Conservation (phyloP, 2,113 vertebrate species). For the Lamprologus tigripictilis region DNA sequence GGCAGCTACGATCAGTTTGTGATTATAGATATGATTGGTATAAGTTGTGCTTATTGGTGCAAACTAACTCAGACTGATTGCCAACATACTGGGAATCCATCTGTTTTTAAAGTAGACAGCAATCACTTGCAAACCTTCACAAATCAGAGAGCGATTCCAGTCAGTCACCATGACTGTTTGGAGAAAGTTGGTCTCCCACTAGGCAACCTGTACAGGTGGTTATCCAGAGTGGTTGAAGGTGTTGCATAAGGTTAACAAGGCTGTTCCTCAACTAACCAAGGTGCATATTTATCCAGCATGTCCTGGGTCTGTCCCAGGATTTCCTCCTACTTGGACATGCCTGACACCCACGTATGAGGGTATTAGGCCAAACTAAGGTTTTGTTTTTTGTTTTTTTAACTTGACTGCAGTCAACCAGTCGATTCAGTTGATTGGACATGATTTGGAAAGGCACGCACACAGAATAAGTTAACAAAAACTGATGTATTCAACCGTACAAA, state of each 20-base stretch:
- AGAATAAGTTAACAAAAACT: neutral
- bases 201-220: neutral
- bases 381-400: neutral
- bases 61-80: neutral
- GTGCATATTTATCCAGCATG: neutral
- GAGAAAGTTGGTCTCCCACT: accelerated
- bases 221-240: neutral
- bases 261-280: neutral
- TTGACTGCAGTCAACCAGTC: neutral
- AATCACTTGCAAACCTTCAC: accelerated
- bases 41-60: neutral
- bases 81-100: accelerated
- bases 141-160: neutral
- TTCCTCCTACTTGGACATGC: neutral
- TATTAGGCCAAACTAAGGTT: neutral
- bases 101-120: neutral
- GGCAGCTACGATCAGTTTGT: neutral
- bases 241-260: neutral
- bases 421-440: neutral
- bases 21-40: neutral
- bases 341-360: neutral
- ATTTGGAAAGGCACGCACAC: neutral
- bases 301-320: neutral
- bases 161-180: neutral
- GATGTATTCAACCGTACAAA: neutral